phyloP scores from a whole-genome alignment of 2,113 vertebrate species.

The Dendrocopos noguchii region DNA sequence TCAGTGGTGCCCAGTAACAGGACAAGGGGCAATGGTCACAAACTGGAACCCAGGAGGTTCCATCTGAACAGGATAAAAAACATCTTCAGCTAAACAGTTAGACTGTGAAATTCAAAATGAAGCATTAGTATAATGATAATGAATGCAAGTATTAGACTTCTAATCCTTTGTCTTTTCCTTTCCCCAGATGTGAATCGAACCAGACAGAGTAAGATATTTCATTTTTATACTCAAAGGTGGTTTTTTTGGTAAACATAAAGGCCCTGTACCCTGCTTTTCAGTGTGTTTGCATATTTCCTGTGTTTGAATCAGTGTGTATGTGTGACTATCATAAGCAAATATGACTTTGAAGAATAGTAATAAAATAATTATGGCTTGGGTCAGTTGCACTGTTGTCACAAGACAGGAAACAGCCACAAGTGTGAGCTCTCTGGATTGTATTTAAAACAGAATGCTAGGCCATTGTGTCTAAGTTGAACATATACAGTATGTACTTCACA shows the following conservation, averaged over 20 bases:
- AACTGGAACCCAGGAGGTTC: too few relatives aligned
- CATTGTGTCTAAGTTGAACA: neutral
- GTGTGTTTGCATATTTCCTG: neutral
- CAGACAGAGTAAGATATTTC: slow-evolving; percentile 68
- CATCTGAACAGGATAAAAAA: too few relatives aligned
- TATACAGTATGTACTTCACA: too few relatives aligned
- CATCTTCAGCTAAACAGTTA: neutral
- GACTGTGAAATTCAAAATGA: neutral
- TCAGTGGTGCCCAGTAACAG: too few relatives aligned
- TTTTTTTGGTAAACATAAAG: neutral
- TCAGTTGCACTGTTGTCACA: neutral
- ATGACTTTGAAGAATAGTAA: neutral
- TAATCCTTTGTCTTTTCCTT: slow-evolving; percentile 44
- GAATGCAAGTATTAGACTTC: neutral
- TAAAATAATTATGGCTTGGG: neutral
- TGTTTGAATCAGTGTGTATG: neutral
- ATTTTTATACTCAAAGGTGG: slow-evolving; percentile 1
- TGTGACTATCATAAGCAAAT: neutral
- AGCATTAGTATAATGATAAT: neutral
- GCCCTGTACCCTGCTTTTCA: neutral
- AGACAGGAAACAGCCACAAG: neutral
- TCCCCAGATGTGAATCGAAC: slow-evolving; percentile 62
- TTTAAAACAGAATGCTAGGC: neutral
- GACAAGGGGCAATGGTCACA: too few relatives aligned
- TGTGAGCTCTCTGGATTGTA: neutral